Evolutionary conservation across 2,797 vertebrate species (phyloP).

Genomic region (Centropyge bicolor): DNA sequence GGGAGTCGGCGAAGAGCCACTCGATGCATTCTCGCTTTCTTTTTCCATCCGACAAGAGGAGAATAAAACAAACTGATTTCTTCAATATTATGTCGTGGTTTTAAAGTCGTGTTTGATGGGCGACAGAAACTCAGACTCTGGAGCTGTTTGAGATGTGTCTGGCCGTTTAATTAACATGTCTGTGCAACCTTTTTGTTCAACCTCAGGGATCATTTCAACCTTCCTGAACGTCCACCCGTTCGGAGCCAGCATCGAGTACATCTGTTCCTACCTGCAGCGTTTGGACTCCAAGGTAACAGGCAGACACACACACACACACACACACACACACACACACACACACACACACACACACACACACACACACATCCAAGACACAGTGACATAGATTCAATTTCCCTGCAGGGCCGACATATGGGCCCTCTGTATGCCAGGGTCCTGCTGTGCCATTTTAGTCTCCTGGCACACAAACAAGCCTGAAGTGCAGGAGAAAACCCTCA

Average conservation of each 20-base stretch:
- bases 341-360: conserved; percentile 27
- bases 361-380: conserved; percentile 26
- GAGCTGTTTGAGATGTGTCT: conserved; percentile 1
- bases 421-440: conserved; percentile 54
- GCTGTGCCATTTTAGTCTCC: conserved; percentile 65
- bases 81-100: conserved; percentile 1
- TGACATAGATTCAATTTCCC: conserved; percentile 68
- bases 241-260: conserved; percentile 94
- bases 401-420: conserved; percentile 69
- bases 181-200: conserved; percentile 49
- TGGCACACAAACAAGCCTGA: conserved; percentile 45
- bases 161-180: conserved; percentile 56
- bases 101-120: conserved; percentile 10
- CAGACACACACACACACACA: conserved; percentile 20
- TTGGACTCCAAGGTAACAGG: conserved; percentile 83
- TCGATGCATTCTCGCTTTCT: conserved; percentile 29
- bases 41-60: conserved; percentile 37
- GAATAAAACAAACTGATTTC: conserved; percentile 18
- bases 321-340: conserved; percentile 24
- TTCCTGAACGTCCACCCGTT: conserved; percentile 94
- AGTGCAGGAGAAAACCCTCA: conserved; percentile 34
- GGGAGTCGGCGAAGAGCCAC: conserved; percentile 37
- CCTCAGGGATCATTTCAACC: conserved; percentile 92
- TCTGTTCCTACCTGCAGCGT: conserved; percentile 94
- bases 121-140: not conserved